Percentiles rank a stretch among this genome's conserved stretches.
Evolutionary conservation across 2,113 vertebrate species (phyloP).

Genomic region (Alaudala cheleensis): DNA sequence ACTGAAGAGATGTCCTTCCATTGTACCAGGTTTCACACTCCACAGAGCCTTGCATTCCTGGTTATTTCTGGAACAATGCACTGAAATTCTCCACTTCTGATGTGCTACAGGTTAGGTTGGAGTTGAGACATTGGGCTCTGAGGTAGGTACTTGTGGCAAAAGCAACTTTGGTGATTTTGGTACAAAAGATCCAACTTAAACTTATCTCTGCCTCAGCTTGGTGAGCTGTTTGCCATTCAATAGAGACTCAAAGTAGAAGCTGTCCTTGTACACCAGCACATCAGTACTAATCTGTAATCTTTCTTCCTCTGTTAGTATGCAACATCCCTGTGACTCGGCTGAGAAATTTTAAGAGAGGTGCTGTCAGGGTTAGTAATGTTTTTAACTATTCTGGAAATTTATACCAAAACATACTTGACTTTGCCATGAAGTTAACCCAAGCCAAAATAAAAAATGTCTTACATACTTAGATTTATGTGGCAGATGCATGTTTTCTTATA

Average conservation of each 20-base stretch:
- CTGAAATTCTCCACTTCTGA: neutral
- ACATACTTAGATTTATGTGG: neutral
- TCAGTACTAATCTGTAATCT: neutral
- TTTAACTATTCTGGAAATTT: neutral
- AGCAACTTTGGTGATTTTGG: neutral
- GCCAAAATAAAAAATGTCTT: neutral
- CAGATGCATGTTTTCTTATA: neutral
- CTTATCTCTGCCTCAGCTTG: neutral
- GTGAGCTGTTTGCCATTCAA: neutral
- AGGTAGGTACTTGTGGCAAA: neutral
- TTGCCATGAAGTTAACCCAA: neutral
- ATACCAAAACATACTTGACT: neutral
- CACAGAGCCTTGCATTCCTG: neutral
- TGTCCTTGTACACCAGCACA: accelerated
- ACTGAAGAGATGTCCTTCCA: neutral
- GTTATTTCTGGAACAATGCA: neutral
- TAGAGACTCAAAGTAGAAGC: neutral
- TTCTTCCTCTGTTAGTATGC: neutral
- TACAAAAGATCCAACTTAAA: neutral
- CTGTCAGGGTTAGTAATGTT: neutral
- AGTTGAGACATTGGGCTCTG: neutral
- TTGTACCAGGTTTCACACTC: neutral
- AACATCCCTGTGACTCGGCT: neutral
- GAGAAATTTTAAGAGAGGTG: neutral
- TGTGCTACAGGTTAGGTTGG: neutral